Conservation (phyloP, 1,140 invertebrate species). For the Drosophila burlai region DNA sequence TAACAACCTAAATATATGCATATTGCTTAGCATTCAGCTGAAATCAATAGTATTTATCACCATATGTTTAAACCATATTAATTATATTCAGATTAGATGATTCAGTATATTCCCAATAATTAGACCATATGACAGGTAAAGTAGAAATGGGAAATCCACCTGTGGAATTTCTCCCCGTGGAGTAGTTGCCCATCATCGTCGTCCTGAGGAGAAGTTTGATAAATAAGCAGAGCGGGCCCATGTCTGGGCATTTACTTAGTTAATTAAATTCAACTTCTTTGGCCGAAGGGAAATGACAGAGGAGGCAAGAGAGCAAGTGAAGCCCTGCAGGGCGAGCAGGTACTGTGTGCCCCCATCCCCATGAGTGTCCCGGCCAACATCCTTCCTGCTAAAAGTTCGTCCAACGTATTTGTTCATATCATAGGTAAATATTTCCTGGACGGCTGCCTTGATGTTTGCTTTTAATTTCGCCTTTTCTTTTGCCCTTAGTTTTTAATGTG, state of each 20-base stretch:
- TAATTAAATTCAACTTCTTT: slow-evolving; percentile 82
- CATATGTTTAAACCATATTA: background rate
- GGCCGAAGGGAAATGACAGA: slow-evolving; percentile 43
- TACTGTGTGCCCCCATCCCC: background rate
- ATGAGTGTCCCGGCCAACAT: slow-evolving; percentile 3
- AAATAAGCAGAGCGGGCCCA: slow-evolving; percentile 61
- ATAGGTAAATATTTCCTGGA: slow-evolving; percentile 63
- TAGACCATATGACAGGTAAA: background rate
- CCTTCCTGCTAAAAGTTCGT: slow-evolving; percentile 51
- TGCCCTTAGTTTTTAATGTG: slow-evolving; percentile 36
- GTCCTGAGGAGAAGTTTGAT: slow-evolving; percentile 52
- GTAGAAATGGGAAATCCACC: background rate
- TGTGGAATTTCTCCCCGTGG: slow-evolving; percentile 22
- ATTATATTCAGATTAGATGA: background rate
- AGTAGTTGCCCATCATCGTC: slow-evolving; percentile 47
- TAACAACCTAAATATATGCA: background rate
- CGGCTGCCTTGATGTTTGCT: slow-evolving; percentile 62
- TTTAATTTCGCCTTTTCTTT: slow-evolving; percentile 70
- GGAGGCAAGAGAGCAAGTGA: slow-evolving; percentile 42
- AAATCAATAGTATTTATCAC: background rate
- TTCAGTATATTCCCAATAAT: background rate
- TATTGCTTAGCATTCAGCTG: background rate
- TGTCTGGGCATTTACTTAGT: slow-evolving; percentile 82
- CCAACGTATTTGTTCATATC: slow-evolving; percentile 68
- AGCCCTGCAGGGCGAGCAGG: slow-evolving; percentile 37